phyloP scores from a whole-genome alignment of 2,888 invertebrate species.

The Heliconius ethilla region DNA sequence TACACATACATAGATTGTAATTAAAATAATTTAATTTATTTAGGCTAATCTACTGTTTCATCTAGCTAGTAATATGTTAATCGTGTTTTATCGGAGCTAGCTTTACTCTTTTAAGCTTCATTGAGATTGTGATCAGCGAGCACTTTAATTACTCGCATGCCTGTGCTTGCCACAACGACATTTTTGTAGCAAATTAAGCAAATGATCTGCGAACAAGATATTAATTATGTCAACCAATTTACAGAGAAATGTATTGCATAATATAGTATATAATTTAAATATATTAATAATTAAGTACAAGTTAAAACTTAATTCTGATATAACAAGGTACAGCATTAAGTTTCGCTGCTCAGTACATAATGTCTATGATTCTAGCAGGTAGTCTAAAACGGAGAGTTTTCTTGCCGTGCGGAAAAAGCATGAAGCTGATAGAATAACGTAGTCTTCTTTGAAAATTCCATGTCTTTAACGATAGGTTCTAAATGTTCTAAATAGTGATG shows the following conservation, averaged over 20 bases:
- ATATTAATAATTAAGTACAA: too few species aligned
- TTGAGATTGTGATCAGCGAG: constrained; percentile 9
- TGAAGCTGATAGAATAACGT: too few species aligned
- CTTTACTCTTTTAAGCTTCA: constrained; percentile 17
- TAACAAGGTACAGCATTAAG: too few species aligned
- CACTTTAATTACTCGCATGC: constrained; percentile 15
- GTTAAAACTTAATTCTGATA: too few species aligned
- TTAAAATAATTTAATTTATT: constrained; percentile 5
- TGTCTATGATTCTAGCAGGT: too few species aligned
- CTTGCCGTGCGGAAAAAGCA: too few species aligned
- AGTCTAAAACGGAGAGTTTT: too few species aligned
- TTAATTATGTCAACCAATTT: constrained; percentile 3
- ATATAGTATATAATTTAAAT: neutral
- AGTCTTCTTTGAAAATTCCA: too few species aligned
- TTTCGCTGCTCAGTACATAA: too few species aligned
- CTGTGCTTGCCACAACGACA: neutral
- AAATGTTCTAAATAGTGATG: neutral
- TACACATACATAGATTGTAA: neutral
- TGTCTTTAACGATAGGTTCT: neutral
- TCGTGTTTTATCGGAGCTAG: neutral
- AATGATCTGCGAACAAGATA: neutral
- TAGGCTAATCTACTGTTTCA: neutral
- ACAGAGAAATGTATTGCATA: neutral
- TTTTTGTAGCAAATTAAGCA: constrained; percentile 1
- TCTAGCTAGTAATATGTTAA: neutral